phyloP scores from a whole-genome alignment of 2,797 vertebrate genomes.

The Peromyscus nudipes region DNA sequence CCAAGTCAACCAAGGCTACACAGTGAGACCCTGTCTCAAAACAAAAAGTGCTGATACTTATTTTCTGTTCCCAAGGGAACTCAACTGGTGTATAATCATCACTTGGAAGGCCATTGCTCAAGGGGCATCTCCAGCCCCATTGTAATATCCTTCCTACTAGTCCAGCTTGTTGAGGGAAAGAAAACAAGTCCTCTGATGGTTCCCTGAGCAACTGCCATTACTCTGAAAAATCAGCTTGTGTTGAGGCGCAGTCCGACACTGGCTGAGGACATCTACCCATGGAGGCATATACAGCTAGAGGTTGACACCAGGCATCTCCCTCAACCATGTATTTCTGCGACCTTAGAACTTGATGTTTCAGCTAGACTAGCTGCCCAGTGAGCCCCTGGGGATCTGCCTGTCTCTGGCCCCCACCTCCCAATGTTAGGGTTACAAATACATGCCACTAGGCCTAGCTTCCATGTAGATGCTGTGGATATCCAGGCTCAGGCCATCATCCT shows the following conservation, averaged over 20 bases:
- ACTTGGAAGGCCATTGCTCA: neutral
- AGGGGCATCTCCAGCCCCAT: neutral
- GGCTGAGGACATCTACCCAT: neutral
- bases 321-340: neutral
- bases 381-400: neutral
- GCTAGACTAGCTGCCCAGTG: neutral
- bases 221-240: neutral
- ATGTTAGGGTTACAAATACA: neutral
- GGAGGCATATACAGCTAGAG: neutral
- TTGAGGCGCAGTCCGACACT: accelerated
- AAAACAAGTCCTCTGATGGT: neutral
- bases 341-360: neutral
- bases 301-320: neutral
- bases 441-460: neutral
- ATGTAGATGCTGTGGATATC: neutral
- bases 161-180: neutral
- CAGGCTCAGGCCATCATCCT: neutral
- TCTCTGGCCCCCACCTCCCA: neutral
- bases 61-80: neutral
- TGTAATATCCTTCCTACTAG: neutral
- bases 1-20: neutral
- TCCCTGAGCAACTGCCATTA: neutral
- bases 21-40: neutral
- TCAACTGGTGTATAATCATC: neutral
- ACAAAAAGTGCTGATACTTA: neutral